phyloP scores from a whole-genome alignment of 2,113 vertebrate species.

The Rhea americana region DNA sequence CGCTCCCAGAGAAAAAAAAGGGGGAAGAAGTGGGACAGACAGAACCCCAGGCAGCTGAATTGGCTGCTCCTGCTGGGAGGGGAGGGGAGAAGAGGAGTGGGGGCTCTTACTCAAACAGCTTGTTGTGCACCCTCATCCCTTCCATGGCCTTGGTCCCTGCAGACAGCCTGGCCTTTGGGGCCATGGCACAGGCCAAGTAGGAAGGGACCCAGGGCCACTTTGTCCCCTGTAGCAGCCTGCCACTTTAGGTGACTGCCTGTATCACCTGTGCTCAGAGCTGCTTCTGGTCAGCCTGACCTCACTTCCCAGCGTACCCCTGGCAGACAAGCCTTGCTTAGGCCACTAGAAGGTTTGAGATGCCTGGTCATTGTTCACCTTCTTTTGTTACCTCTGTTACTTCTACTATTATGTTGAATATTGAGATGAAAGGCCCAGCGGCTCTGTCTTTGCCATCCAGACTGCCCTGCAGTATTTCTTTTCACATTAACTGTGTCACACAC shows the following conservation, averaged over 20 bases:
- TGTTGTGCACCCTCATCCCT: not conserved
- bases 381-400: not conserved
- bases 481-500: constrained; percentile 50
- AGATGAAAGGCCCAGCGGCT: constrained; percentile 22
- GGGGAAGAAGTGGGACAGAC: not conserved
- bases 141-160: too few relatives aligned
- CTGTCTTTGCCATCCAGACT: constrained; percentile 6
- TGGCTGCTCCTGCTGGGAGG: too few relatives aligned
- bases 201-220: not conserved
- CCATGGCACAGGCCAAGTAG: not conserved
- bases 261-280: too few relatives aligned
- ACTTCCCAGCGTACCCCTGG: too few relatives aligned
- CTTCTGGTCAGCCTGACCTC: not conserved
- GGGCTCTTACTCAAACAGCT: not conserved
- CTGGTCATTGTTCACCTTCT: not conserved
- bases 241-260: not conserved
- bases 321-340: too few relatives aligned
- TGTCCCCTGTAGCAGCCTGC: not conserved
- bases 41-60: not conserved
- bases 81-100: too few relatives aligned
- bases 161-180: not conserved
- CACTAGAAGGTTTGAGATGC: not conserved
- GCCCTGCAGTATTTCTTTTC: constrained; percentile 15
- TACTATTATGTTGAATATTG: not conserved
- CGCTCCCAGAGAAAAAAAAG: too few relatives aligned